Evolutionary conservation across 1,140 invertebrate species (phyloP).

Genomic region (Popillia japonica): DNA sequence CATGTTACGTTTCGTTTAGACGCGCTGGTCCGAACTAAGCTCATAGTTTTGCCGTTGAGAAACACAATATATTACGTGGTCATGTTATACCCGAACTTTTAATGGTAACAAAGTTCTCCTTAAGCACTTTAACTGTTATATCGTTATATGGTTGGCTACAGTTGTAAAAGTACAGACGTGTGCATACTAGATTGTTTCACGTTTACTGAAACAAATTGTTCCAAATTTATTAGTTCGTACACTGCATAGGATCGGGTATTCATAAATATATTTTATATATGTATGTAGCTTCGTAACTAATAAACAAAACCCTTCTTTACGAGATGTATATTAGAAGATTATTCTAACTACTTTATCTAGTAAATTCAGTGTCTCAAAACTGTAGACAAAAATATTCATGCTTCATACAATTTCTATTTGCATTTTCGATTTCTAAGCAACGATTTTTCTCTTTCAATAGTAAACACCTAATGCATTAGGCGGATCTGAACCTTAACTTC

Average conservation of each 20-base stretch:
- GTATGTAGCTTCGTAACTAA: no score
- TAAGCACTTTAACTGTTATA: background rate
- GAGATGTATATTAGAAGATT: no score
- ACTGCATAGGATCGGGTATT: background rate
- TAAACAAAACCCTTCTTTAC: no score
- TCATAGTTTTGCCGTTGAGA: background rate
- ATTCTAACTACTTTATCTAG: no score
- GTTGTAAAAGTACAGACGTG: background rate
- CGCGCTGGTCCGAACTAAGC: background rate
- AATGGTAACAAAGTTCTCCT: background rate
- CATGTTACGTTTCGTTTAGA: background rate
- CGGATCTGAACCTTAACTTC: background rate
- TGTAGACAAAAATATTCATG: no score
- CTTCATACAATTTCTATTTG: no score
- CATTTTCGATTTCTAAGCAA: no score
- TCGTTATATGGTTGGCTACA: slow-evolving; percentile 10
- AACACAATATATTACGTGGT: background rate
- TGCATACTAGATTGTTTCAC: background rate
- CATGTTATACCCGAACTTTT: background rate
- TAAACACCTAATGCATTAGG: background rate
- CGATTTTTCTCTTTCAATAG: background rate
- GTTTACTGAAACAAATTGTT: slow-evolving; percentile 12
- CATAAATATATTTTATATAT: background rate
- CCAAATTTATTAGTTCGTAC: background rate
- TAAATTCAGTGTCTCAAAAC: no score